Conservation (phyloP, 2,888 invertebrate species). For the Xanthostigma xanthostigma region DNA sequence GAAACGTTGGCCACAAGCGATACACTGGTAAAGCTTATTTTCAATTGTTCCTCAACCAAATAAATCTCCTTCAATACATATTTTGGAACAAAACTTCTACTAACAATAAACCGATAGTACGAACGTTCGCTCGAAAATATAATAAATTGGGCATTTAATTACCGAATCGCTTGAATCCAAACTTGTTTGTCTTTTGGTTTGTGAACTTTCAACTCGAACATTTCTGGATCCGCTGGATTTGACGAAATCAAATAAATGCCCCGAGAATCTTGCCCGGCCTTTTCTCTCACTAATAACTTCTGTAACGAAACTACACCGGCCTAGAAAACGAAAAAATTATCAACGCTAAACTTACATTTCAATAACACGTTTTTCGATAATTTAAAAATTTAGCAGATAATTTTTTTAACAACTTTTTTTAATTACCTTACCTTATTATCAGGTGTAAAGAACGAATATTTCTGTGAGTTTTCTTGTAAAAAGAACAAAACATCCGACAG, state of each 20-base stretch:
- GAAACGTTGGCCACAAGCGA: too few relatives aligned
- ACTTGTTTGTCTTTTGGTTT: slow-evolving; percentile 77
- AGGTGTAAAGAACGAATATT: slow-evolving; percentile 83
- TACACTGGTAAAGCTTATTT: too few relatives aligned
- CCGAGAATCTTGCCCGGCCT: slow-evolving; percentile 77
- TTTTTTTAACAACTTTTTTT: background rate
- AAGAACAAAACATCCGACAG: slow-evolving; percentile 86
- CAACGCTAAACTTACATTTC: background rate
- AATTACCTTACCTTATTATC: slow-evolving; percentile 64
- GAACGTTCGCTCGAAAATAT: too few relatives aligned
- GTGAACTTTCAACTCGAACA: slow-evolving; percentile 86
- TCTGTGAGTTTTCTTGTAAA: slow-evolving; percentile 81
- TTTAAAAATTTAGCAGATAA: background rate
- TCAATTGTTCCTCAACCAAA: too few relatives aligned
- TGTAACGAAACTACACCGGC: slow-evolving; percentile 86
- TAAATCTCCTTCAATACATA: too few relatives aligned
- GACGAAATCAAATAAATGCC: slow-evolving; percentile 89
- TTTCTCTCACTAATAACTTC: slow-evolving; percentile 82
- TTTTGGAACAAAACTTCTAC: too few relatives aligned
- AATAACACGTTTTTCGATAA: background rate
- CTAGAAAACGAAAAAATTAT: slow-evolving; percentile 29
- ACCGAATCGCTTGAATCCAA: slow-evolving; percentile 82
- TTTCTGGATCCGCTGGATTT: slow-evolving; percentile 82
- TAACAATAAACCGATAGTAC: too few relatives aligned
- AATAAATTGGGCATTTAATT: slow-evolving; percentile 6